Evolutionary conservation across 2,113 vertebrate genomes (phyloP).

Genomic region (Onychostruthus taczanowskii): DNA sequence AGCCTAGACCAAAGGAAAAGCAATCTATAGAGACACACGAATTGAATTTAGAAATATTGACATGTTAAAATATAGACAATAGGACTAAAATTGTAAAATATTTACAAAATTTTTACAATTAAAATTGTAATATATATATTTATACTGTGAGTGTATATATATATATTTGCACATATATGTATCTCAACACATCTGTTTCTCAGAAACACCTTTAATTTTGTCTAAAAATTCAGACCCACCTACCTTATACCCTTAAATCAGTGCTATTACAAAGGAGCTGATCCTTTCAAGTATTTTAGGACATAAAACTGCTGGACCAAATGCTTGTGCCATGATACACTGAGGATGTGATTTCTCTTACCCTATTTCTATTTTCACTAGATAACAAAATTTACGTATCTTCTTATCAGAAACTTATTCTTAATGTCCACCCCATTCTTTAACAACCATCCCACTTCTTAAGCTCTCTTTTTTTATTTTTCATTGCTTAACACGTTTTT

Average conservation of each 20-base stretch:
- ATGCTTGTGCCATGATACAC: neutral
- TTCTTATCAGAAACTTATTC: neutral
- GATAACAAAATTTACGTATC: neutral
- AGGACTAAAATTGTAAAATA: neutral
- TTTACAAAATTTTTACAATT: neutral
- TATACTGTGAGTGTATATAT: too few species aligned
- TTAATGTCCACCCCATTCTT: neutral
- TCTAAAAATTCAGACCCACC: neutral
- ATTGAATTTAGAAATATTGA: neutral
- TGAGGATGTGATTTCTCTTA: neutral
- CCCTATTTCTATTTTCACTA: neutral
- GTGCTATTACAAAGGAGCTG: neutral
- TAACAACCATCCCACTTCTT: neutral
- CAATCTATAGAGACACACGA: neutral
- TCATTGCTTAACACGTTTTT: neutral
- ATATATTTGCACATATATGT: neutral
- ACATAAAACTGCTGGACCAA: neutral
- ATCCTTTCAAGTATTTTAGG: neutral
- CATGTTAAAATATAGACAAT: neutral
- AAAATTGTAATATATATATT: too few species aligned
- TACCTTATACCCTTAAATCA: neutral
- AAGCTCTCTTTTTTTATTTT: neutral
- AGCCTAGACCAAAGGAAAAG: neutral
- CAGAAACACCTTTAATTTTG: neutral
- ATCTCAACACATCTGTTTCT: neutral